phyloP scores from a whole-genome alignment of 2,113 vertebrate species.

The Ovibos moschatus region DNA sequence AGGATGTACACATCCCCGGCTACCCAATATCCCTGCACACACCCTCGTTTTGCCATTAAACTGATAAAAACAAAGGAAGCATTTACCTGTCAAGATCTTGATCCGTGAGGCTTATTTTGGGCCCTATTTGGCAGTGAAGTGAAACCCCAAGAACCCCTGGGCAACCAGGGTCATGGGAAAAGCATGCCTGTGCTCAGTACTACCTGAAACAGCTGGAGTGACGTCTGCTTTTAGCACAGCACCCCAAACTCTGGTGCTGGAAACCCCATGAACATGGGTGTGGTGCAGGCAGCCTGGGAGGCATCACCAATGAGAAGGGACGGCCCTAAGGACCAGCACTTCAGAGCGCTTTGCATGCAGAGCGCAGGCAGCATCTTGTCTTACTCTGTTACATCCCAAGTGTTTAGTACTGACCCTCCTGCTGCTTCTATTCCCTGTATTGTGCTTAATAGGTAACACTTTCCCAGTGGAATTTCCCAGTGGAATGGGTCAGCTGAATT shows the following conservation, averaged over 20 bases:
- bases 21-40: not conserved
- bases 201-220: fast-evolving
- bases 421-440: conserved; percentile 63
- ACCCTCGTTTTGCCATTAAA: not conserved
- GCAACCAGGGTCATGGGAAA: not conserved
- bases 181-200: not conserved
- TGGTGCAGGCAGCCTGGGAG: not conserved
- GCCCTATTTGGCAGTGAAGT: not conserved
- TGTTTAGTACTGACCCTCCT: not conserved
- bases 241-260: fast-evolving
- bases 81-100: not conserved
- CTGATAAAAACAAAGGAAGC: not conserved
- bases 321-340: not conserved
- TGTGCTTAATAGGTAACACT: conserved; percentile 90
- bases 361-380: conserved; percentile 29
- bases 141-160: not conserved
- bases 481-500: conserved; percentile 82
- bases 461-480: conserved; percentile 82
- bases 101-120: not conserved
- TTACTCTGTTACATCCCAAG: not conserved
- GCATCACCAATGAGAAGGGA: not conserved
- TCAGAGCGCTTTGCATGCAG: not conserved
- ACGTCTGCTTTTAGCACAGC: not conserved
- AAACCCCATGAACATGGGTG: not conserved
- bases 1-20: not conserved